Evolutionary conservation across 2,113 vertebrate genomes (phyloP), one percentile per base, ranked within the genome.

Genomic region (Syngnathoides biaculeatus): DNA sequence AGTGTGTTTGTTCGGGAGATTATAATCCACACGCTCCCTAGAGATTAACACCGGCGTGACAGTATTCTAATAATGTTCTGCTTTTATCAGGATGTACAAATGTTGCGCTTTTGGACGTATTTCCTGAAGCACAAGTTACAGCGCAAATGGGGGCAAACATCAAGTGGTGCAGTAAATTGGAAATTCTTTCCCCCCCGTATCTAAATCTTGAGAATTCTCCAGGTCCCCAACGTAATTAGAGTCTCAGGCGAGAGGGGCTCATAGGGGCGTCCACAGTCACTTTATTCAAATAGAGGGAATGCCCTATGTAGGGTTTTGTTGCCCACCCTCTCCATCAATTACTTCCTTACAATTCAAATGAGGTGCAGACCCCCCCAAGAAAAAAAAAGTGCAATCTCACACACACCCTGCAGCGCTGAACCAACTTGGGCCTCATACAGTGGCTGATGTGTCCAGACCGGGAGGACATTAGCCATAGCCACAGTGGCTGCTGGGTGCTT

Each of bases 201-300:
- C 88, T 90, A 92, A 93, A 92, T 91, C 89, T 88, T 86, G 81
- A 82, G 86, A 90, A 92, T 91, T 91, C 91, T 93, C 91, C 84
- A 88, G 87, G 89, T 92, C 91, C 91, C 91, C 80, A 85, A 93
- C 88, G 91, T 93, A 92, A 93, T 93, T 92, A 92, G 89, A 89
- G 88, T 90, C 88, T 89, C 85, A 79, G 68, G 86, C 78, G 89
- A 88, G 81, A 77, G 83, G 88, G 86, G 84, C 84, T 86, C 86
- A 79, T 42, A 77, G 86, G 80, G 84, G 80, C 77, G 63, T 80
- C 82, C 71, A 65, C 69, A 84, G 79, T 81, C 85, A 84, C 81
- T 79, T 78, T 84, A 57, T 78, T 83, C 86, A 88, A 88, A 89
- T 85, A 84, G 83, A 86, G 84, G 83, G 84, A 87, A 78, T 88